Evolutionary conservation across 2,888 invertebrate species (phyloP).

Genomic region (Stenoptilia bipunctidactyla): DNA sequence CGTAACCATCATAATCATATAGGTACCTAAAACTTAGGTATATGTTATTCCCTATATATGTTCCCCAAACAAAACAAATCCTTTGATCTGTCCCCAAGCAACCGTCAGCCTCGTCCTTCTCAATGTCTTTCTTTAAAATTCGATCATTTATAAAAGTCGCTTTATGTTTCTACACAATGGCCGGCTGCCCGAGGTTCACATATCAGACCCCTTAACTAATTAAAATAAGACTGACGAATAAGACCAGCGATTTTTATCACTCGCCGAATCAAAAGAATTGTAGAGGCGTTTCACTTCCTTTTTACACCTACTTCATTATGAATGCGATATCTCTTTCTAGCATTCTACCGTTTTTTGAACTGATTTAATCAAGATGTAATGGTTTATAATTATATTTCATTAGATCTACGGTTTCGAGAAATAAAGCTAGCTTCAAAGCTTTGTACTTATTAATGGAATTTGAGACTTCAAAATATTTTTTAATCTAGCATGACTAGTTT

Average conservation of each 20-base stretch:
- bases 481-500: no score
- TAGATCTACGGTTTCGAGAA: no score
- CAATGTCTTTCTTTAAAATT: constrained; percentile 36
- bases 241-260: constrained; percentile 68
- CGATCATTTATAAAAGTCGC: constrained; percentile 47
- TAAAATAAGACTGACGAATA: constrained; percentile 68
- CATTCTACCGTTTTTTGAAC: constrained; percentile 40
- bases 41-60: no score
- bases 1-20: no score
- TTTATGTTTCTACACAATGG: constrained; percentile 57
- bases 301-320: constrained; percentile 26
- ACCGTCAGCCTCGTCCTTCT: constrained; percentile 8
- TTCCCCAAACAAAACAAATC: no score
- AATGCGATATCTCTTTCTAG: constrained; percentile 34
- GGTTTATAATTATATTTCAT: constrained; percentile 66
- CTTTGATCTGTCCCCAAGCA: no score
- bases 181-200: constrained; percentile 54
- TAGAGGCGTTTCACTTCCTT: constrained; percentile 58
- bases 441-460: no score
- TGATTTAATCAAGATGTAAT: constrained; percentile 59
- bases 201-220: constrained; percentile 61
- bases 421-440: no score
- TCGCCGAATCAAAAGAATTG: constrained; percentile 58
- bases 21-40: no score
- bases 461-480: no score